phyloP scores from a whole-genome alignment of 2,113 vertebrate species.

The Dipodomys merriami region DNA sequence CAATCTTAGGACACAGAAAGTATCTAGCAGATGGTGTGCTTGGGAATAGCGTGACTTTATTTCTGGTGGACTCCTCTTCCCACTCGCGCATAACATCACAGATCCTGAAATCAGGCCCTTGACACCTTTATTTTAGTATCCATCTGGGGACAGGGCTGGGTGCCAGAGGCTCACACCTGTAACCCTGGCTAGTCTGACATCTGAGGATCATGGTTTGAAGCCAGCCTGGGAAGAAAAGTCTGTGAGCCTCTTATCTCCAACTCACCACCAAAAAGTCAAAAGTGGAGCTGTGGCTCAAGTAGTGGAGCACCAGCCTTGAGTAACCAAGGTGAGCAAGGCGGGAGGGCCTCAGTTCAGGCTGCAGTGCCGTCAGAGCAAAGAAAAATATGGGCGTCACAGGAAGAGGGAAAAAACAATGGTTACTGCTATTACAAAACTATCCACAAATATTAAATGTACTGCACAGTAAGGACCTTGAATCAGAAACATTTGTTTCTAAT shows the following conservation, averaged over 20 bases:
- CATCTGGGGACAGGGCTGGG: background rate
- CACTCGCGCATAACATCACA: background rate
- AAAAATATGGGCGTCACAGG: background rate
- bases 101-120: background rate
- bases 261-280: too few species aligned
- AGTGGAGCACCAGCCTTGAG: too few species aligned
- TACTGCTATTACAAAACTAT: background rate
- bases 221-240: too few species aligned
- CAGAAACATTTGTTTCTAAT: slow-evolving; percentile 31
- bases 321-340: too few species aligned
- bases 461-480: background rate
- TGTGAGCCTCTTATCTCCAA: too few species aligned
- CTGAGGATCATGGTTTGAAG: too few species aligned
- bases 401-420: background rate
- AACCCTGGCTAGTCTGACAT: too few species aligned
- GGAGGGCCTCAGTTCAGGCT: too few species aligned
- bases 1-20: slow-evolving; percentile 16
- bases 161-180: too few species aligned
- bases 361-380: too few species aligned
- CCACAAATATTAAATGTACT: background rate
- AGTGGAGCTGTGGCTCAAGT: too few species aligned
- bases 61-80: background rate
- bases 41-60: background rate
- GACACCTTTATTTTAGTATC: background rate
- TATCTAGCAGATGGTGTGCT: slow-evolving; percentile 1